Conservation (phyloP, 1,140 invertebrate species). For the Elysia chlorotica region DNA sequence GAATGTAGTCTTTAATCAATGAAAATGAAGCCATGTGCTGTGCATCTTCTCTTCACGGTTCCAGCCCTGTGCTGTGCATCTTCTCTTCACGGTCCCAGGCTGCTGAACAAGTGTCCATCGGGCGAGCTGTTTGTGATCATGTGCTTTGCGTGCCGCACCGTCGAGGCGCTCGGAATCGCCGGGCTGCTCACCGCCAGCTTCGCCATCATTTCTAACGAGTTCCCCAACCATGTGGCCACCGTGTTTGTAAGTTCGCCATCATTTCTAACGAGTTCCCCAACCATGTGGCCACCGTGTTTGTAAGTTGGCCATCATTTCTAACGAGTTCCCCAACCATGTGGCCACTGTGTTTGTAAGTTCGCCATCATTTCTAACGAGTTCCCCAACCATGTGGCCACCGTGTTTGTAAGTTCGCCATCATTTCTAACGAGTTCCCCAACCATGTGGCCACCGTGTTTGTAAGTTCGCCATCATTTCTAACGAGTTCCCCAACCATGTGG, state of each 20-base stretch:
- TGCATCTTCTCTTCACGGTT: not conserved
- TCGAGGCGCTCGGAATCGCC: conserved; percentile 89
- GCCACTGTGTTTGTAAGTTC: conserved; percentile 86
- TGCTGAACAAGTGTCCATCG: conserved; percentile 74
- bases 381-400: conserved; percentile 84
- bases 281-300: conserved; percentile 71
- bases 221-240: conserved; percentile 85
- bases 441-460: no score
- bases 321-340: conserved; percentile 87
- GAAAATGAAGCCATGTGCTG: not conserved
- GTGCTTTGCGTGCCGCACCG: conserved; percentile 82
- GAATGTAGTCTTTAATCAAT: not conserved
- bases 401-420: conserved; percentile 74
- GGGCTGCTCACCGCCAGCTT: conserved; percentile 91
- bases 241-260: conserved; percentile 86
- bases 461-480: no score
- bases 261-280: conserved; percentile 19
- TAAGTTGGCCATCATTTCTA: conserved; percentile 89
- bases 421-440: not conserved
- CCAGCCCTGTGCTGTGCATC: not conserved
- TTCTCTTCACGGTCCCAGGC: conserved; percentile 19
- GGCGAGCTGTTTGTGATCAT: conserved; percentile 82
- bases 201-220: conserved; percentile 89
- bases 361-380: conserved; percentile 92
- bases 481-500: no score